Conservation (phyloP, 2,888 invertebrate genomes). For the Chloroclysta siterata region DNA sequence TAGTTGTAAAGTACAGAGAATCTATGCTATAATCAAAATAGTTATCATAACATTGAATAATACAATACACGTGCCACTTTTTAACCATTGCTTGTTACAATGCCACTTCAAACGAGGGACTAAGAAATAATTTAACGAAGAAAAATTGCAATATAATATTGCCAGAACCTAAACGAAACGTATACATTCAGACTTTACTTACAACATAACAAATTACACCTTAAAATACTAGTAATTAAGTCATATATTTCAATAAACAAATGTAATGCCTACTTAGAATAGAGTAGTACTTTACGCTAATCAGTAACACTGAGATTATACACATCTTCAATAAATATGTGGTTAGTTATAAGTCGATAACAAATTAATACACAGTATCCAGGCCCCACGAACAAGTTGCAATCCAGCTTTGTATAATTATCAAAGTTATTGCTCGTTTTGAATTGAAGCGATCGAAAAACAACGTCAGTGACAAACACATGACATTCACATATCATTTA, state of each 20-base stretch:
- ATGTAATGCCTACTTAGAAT: slow-evolving; percentile 11
- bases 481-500: too few relatives aligned
- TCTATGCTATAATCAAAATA: too few relatives aligned
- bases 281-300: slow-evolving; percentile 44
- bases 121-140: neutral
- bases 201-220: slow-evolving; percentile 4
- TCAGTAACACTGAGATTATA: slow-evolving; percentile 24
- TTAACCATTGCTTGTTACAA: neutral
- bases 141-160: neutral
- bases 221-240: neutral
- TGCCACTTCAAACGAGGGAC: neutral
- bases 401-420: neutral
- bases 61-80: neutral
- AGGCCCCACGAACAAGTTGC: slow-evolving; percentile 3
- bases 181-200: slow-evolving; percentile 23
- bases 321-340: slow-evolving; percentile 32
- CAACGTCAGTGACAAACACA: too few relatives aligned
- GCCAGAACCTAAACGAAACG: slow-evolving; percentile 12
- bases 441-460: too few relatives aligned
- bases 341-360: slow-evolving; percentile 19
- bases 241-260: slow-evolving; percentile 16
- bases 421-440: neutral
- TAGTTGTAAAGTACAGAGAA: too few relatives aligned
- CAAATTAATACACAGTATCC: slow-evolving; percentile 10
- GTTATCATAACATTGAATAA: neutral